Percentiles rank a stretch among this genome's conserved stretches.
Conservation (phyloP, 1,140 invertebrate species). For the Neocloeon triangulifer region DNA sequence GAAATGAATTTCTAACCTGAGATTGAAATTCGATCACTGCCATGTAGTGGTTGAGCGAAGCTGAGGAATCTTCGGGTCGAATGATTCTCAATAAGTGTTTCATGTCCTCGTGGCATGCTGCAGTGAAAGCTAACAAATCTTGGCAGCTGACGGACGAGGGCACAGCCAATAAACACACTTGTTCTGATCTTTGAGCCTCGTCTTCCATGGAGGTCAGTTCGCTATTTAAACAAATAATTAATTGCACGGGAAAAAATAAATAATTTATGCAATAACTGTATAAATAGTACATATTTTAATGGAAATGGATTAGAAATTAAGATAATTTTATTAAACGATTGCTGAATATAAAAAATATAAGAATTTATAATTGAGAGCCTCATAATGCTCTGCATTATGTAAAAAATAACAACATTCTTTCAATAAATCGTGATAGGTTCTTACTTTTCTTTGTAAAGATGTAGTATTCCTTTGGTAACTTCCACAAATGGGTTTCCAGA, state of each 20-base stretch:
- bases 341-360: constrained; percentile 16
- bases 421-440: constrained; percentile 11
- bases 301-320: constrained; percentile 1
- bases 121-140: constrained; percentile 85
- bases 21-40: constrained; percentile 64
- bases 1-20: no score
- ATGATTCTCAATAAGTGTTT: constrained; percentile 84
- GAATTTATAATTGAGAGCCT: constrained; percentile 3
- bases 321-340: constrained; percentile 16
- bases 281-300: constrained; percentile 2
- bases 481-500: constrained; percentile 95
- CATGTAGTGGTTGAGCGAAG: constrained; percentile 94
- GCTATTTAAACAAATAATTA: no score
- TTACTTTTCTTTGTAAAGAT: constrained; percentile 89
- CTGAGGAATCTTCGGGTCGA: constrained; percentile 38
- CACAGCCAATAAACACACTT: constrained; percentile 78
- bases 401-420: constrained; percentile 3
- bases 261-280: constrained; percentile 5
- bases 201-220: constrained; percentile 23
- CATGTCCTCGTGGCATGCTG: constrained; percentile 75
- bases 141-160: constrained; percentile 81
- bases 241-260: constrained; percentile 5
- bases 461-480: constrained; percentile 85
- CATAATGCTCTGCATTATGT: constrained; percentile 3
- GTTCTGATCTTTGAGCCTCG: constrained; percentile 46